A percentile compares a stretch with the other conserved stretches of the same genome.
Conservation (phyloP, 2,888 invertebrate species). For the Drosophila merina region DNA sequence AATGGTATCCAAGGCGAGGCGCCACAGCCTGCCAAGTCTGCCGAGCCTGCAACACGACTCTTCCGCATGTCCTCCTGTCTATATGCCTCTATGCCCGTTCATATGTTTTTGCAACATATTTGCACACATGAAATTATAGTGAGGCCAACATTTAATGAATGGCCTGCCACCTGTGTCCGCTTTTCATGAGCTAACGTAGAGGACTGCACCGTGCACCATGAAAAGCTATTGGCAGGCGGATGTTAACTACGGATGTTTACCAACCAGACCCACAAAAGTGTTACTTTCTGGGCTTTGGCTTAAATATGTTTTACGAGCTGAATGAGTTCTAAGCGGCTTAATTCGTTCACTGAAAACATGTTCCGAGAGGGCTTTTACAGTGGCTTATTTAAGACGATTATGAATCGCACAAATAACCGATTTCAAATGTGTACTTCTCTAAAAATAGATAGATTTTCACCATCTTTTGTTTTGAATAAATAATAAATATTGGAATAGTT, state of each 20-base stretch:
- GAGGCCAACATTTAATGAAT: slow-evolving; percentile 75
- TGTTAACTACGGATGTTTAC: slow-evolving; percentile 19
- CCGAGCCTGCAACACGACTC: slow-evolving; percentile 8
- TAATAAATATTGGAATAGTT: no score
- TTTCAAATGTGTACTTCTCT: no score
- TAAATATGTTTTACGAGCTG: not conserved
- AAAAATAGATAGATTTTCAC: no score
- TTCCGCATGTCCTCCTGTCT: not conserved
- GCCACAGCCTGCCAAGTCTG: slow-evolving; percentile 20
- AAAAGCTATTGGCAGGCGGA: slow-evolving; percentile 33
- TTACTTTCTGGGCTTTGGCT: not conserved
- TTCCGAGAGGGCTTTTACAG: not conserved
- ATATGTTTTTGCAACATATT: slow-evolving; percentile 62
- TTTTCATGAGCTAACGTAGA: slow-evolving; percentile 64
- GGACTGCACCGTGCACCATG: slow-evolving; percentile 19
- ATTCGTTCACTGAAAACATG: not conserved
- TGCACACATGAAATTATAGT: slow-evolving; percentile 73
- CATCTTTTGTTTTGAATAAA: no score
- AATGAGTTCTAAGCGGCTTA: not conserved
- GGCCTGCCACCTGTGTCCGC: slow-evolving; percentile 42
- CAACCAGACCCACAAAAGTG: not conserved
- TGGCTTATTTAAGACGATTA: not conserved
- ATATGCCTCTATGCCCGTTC: not conserved
- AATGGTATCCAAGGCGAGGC: slow-evolving; percentile 41
- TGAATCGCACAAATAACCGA: not conserved